Conservation (phyloP, 2,797 vertebrate species). For the Pseudocheirus occidentalis region DNA sequence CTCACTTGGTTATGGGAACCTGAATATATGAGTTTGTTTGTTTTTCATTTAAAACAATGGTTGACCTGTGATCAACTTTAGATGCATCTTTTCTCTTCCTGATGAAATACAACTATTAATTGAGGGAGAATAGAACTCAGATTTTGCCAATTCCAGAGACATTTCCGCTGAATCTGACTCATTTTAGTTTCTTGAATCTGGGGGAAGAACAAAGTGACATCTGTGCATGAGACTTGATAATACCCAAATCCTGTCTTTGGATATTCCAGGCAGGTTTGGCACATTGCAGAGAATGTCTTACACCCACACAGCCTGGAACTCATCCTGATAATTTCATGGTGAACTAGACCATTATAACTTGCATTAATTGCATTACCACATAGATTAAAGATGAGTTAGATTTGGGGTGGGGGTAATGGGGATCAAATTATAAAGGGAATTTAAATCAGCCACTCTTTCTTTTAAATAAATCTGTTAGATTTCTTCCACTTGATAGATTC, state of each 20-base stretch:
- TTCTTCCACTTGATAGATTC: conserved; percentile 37
- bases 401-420: conserved; percentile 19
- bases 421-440: conserved; percentile 30
- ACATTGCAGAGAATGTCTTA: conserved; percentile 20
- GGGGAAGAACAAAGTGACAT: conserved; percentile 47
- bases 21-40: conserved; percentile 12
- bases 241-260: conserved; percentile 17
- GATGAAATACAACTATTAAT: not conserved
- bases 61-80: conserved; percentile 40
- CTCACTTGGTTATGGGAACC: conserved; percentile 3
- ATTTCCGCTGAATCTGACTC: conserved; percentile 65
- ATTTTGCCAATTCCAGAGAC: conserved; percentile 60
- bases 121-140: conserved; percentile 57
- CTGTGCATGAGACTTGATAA: conserved; percentile 50
- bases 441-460: not conserved
- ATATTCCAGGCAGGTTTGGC: conserved; percentile 38
- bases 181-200: conserved; percentile 68
- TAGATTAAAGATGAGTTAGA: conserved; percentile 45
- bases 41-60: conserved; percentile 39
- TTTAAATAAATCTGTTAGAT: not conserved
- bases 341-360: not conserved
- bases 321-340: conserved; percentile 36
- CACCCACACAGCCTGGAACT: not conserved
- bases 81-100: conserved; percentile 8
- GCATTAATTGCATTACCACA: not conserved